Base-by-base conservation (phyloP, 2,888 invertebrate genomes). In the Plemyria rubiginata region DNA sequence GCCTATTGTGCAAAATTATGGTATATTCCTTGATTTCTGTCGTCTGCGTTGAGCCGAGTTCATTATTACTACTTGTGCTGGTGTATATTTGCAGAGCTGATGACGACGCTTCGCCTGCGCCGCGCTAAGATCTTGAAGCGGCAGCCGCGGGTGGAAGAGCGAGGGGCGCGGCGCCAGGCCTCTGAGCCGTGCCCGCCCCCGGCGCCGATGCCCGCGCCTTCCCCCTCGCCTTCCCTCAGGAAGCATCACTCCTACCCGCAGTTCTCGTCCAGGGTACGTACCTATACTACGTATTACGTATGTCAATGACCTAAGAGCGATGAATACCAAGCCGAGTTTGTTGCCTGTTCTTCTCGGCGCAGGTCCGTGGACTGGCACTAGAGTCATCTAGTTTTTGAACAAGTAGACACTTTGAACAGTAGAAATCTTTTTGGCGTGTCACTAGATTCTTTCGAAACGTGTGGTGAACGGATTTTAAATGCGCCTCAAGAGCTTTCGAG, bases 231-330 rank as follows among this genome's bases (percentile, higher is more conserved):
- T 0, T 55, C 76, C 8, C 77, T 92, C 2, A 83, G 82, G 73
- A 91, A 88, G 68, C 87, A 90, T 65, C 84, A 86, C 52, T 91
- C 92, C 0, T 90, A 90, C 66, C 92, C 92, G 22, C 90, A 88
- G 64, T 88, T 86, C 64, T 71, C 70, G 1, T 46, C 76, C 7
- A 85, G 82, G 85, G 88, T 87, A 76, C 12, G 52, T 54, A 8
- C 4, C n/a, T 48, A 0, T 48, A 12, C n/a, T n/a, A n/a, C n/a
- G n/a, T n/a, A n/a, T n/a, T n/a, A n/a, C n/a, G n/a, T n/a, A n/a
- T n/a, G n/a, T n/a, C n/a, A n/a, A n/a, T n/a, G n/a, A n/a, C n/a
- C n/a, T n/a, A n/a, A n/a, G n/a, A n/a, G n/a, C n/a, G n/a, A n/a
- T n/a, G n/a, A n/a, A n/a, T n/a, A n/a, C n/a, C n/a, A n/a, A n/a